Conservation (phyloP, 2,888 invertebrate species). For the Congeria kusceri region DNA sequence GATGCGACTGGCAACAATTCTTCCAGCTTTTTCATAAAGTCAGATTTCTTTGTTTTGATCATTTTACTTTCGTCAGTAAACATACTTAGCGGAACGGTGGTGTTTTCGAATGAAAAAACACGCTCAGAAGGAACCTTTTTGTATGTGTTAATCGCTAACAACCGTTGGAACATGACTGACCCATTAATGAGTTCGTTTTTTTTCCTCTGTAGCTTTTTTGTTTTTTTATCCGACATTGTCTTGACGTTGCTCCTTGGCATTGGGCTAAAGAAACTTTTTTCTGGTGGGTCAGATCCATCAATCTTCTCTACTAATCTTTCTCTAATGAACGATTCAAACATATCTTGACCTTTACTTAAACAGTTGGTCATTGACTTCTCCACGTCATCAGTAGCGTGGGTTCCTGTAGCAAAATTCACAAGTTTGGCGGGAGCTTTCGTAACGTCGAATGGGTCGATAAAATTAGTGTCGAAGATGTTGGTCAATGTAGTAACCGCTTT, state of each 20-base stretch:
- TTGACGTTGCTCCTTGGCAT: slow-evolving; percentile 5
- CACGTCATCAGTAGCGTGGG: background rate
- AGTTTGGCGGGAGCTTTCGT: background rate
- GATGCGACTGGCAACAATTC: too few relatives aligned
- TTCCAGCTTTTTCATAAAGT: slow-evolving; percentile 7
- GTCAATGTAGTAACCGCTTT: background rate
- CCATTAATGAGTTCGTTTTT: slow-evolving; percentile 1
- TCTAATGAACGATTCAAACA: background rate
- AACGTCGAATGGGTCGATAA: background rate
- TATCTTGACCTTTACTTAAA: background rate
- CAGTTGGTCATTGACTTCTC: background rate
- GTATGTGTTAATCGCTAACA: slow-evolving; percentile 7
- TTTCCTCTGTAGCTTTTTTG: slow-evolving; percentile 7
- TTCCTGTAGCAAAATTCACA: slow-evolving; percentile 2
- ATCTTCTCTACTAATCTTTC: background rate
- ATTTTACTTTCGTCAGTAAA: slow-evolving; percentile 7
- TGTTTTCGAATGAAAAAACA: slow-evolving; percentile 13
- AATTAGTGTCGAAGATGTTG: background rate
- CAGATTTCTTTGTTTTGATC: slow-evolving; percentile 2
- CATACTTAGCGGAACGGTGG: slow-evolving; percentile 9
- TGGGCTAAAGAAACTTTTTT: background rate
- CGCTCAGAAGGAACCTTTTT: slow-evolving; percentile 10
- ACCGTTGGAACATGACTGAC: background rate
- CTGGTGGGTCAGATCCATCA: too few relatives aligned
- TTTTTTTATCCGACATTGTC: slow-evolving; percentile 11